phyloP scores from a whole-genome alignment of 2,888 invertebrate species.

The Acleris emargana region DNA sequence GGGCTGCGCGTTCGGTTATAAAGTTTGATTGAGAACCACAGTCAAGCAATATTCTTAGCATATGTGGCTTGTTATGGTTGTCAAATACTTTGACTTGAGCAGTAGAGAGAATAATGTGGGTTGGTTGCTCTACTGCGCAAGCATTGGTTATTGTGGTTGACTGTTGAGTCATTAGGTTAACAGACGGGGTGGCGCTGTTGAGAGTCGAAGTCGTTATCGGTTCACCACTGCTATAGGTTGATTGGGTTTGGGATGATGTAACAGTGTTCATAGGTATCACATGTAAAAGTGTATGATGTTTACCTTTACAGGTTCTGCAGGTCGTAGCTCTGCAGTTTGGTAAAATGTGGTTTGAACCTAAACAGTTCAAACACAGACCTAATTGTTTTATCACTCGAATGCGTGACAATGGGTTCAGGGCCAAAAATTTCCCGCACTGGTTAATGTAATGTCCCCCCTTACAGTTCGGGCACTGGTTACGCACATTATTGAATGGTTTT shows the following conservation, averaged over 20 bases:
- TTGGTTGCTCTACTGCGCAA: too few relatives aligned
- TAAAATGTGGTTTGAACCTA: not conserved
- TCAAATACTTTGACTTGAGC: not conserved
- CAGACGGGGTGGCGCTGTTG: too few relatives aligned
- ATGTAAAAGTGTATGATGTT: not conserved
- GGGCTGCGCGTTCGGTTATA: not conserved
- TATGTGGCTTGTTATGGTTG: too few relatives aligned
- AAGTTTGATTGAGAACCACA: not conserved
- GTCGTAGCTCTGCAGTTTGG: not conserved
- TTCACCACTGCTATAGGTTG: too few relatives aligned
- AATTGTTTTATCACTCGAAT: slow-evolving; percentile 1
- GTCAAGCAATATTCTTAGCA: too few relatives aligned
- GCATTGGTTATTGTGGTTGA: too few relatives aligned
- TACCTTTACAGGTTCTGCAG: not conserved
- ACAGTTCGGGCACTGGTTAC: not conserved
- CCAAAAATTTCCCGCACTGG: slow-evolving; percentile 9
- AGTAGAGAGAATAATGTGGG: not conserved
- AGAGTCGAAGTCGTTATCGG: too few relatives aligned
- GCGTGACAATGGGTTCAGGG: not conserved
- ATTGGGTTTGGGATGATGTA: too few relatives aligned
- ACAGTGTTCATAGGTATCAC: too few relatives aligned
- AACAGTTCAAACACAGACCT: slow-evolving; percentile 1
- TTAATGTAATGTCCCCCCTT: slow-evolving; percentile 5
- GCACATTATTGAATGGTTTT: not conserved
- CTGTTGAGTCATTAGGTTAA: too few relatives aligned